Base-by-base conservation (phyloP, 2,113 vertebrate species). In the Oceanodroma tethys region DNA sequence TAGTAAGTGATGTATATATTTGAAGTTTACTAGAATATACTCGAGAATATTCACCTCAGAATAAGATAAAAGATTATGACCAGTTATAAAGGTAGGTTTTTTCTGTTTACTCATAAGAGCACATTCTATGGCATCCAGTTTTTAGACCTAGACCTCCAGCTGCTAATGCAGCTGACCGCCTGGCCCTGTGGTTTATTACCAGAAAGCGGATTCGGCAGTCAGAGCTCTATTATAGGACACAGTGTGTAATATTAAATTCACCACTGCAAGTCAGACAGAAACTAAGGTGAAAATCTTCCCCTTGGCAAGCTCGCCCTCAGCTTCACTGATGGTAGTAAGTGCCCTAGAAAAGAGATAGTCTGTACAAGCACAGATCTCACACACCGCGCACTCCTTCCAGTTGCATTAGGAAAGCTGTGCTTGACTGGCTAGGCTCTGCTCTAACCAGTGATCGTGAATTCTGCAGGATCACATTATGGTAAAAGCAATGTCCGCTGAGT, bases 401-500 rank as follows among this genome's bases (percentile, higher is more conserved):
- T 0, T 19, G 43, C 19, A 47, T 47, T 40, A 56, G 27, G 23
- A 59, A 72, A 86, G 32, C 47, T 52, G 19, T 25, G 36, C 27
- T 34, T 16, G 16, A 42, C 17, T 20, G 42, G 5, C 40, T n/a
- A 9, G 38, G 34, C 60, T 65, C 20, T 47, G 55, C 78, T 47
- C 75, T 29, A 48, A 19, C 36, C n/a, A 27, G 40, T 32, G 53
- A 29, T n/a, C 0, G 2, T 43, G 47, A 83, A 56, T 67, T 81
- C 89, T 81, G n/a, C n/a, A 85, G 30, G 30, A 68, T 30, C 60
- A 27, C 27, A 6, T 53, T 20, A 82, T 5, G 15, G 16, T 9
- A 89, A 63, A 60, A 87, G 48, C 70, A 70, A 72, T 1, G 3
- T 19, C 32, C 0, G 0, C 40, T 0, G 2, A 88, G 38, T 48